phyloP scores from a whole-genome alignment of 2,797 vertebrate genomes.

The Eulemur coronatus region DNA sequence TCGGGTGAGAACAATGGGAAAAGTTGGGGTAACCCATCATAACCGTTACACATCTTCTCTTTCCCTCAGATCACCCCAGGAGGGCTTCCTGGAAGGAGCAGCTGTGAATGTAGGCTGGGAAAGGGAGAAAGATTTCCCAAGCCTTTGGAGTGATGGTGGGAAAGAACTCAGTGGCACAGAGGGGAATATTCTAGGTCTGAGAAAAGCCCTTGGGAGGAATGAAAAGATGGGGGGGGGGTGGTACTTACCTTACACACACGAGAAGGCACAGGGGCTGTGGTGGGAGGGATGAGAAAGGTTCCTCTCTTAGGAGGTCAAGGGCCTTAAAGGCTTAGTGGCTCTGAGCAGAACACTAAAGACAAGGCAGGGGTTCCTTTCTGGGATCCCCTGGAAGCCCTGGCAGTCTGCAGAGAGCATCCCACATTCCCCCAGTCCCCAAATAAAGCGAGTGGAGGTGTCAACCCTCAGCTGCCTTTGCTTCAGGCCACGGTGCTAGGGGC shows the following conservation, averaged over 20 bases:
- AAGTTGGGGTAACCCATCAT: background rate
- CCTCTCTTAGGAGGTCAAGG: background rate
- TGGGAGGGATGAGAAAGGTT: background rate
- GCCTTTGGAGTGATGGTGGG: background rate
- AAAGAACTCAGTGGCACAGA: background rate
- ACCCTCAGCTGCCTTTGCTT: background rate
- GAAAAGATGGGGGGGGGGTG: background rate
- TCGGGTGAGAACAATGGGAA: background rate
- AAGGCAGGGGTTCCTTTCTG: background rate
- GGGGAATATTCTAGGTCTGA: background rate
- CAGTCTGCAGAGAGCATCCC: background rate
- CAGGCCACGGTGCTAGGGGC: background rate
- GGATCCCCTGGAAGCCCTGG: background rate
- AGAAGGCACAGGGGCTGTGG: background rate
- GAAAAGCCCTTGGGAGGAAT: background rate
- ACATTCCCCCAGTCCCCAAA: fast-evolving
- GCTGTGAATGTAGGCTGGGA: background rate
- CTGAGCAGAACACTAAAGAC: background rate
- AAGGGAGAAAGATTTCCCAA: background rate
- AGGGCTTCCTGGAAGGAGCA: background rate
- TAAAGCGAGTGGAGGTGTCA: background rate
- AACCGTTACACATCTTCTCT: background rate
- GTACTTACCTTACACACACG: background rate
- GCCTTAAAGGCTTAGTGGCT: background rate
- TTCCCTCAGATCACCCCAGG: background rate